Evolutionary conservation across 1,140 invertebrate genomes (phyloP).

Genomic region (Drosophila mojavensis): DNA sequence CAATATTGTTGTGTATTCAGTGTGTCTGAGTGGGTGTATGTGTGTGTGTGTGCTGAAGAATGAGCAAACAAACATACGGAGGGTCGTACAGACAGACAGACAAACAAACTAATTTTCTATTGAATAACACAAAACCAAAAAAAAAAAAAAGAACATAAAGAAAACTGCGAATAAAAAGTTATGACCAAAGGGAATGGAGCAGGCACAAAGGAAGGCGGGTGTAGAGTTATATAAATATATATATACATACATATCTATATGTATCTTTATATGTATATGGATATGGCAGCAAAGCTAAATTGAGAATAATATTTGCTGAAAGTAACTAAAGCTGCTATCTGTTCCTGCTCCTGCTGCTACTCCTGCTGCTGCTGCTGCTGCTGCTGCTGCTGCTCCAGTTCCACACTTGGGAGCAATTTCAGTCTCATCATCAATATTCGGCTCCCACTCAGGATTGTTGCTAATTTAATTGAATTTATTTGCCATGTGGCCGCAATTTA

Average conservation of each 20-base stretch:
- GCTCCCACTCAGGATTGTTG: constrained; percentile 40
- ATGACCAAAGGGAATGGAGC: constrained; percentile 21
- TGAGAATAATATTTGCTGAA: constrained; percentile 45
- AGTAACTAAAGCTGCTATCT: constrained; percentile 1
- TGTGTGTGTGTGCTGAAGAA: not conserved
- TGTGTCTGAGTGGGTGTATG: not conserved
- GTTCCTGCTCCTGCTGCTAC: not conserved
- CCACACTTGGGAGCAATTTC: not conserved
- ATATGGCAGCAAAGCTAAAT: constrained; percentile 39
- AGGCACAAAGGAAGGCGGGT: not conserved
- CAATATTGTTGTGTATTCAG: not conserved
- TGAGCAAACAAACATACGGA: not conserved
- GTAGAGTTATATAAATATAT: no score
- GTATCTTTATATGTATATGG: constrained; percentile 1
- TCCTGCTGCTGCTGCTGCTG: not conserved
- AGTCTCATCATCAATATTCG: constrained; percentile 14
- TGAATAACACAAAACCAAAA: constrained; percentile 32
- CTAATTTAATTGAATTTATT: constrained; percentile 57
- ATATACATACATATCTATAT: no score
- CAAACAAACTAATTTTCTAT: constrained; percentile 57
- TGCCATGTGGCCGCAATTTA: constrained; percentile 38
- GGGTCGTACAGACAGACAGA: not conserved
- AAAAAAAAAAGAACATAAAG: constrained; percentile 32
- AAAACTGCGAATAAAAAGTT: constrained; percentile 50
- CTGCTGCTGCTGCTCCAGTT: not conserved